phyloP scores from a whole-genome alignment of 2,113 vertebrate genomes.

The Cynoglossus semilaevis region DNA sequence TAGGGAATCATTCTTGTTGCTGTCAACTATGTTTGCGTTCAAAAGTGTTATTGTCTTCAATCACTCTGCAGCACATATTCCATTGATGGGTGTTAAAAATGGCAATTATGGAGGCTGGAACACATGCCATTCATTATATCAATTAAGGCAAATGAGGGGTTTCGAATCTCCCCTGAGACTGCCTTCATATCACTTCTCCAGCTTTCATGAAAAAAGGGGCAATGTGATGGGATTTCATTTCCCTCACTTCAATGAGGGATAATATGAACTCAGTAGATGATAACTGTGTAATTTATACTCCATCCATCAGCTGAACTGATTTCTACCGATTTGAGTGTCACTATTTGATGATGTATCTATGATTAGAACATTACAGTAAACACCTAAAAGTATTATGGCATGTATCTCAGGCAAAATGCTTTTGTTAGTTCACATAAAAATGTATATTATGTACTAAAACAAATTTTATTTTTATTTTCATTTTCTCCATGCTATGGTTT shows the following conservation, averaged over 20 bases:
- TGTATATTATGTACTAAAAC: no score
- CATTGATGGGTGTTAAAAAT: constrained; percentile 76
- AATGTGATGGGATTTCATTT: constrained; percentile 45
- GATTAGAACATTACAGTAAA: no score
- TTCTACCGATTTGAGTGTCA: no score
- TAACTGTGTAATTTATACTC: constrained; percentile 9
- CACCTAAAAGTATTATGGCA: no score
- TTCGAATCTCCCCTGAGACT: constrained; percentile 71
- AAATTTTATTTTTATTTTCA: no score
- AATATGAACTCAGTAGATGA: constrained; percentile 29
- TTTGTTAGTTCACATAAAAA: no score
- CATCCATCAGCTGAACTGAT: no score
- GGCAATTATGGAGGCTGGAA: constrained; percentile 75
- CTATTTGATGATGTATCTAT: no score
- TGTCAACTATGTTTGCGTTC: constrained; percentile 64
- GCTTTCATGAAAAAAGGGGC: constrained; percentile 56
- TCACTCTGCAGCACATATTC: constrained; percentile 69
- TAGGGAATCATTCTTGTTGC: constrained; percentile 49
- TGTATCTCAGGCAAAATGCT: no score
- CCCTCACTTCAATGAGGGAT: constrained; percentile 33
- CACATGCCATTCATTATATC: constrained; percentile 75
- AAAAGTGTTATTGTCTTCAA: constrained; percentile 69
- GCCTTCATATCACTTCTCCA: constrained; percentile 58
- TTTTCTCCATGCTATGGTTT: no score
- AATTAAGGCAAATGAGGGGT: constrained; percentile 77